phyloP scores from a whole-genome alignment of 1,140 invertebrate species.

The Drosophila littoralis region DNA sequence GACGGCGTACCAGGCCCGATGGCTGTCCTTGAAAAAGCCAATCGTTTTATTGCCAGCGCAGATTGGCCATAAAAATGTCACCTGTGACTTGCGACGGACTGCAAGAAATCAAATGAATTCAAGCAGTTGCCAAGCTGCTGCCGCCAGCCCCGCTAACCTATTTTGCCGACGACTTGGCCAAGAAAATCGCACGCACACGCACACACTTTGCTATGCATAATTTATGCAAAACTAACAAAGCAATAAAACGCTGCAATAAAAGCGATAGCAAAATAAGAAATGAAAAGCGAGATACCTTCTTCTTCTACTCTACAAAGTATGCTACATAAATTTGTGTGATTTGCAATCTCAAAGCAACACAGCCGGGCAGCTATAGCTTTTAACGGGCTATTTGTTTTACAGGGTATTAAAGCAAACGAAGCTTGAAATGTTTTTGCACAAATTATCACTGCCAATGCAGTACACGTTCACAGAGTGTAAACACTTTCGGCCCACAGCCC shows the following conservation, averaged over 20 bases:
- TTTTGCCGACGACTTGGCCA: neutral
- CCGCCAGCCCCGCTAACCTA: neutral
- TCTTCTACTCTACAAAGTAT: slow-evolving; percentile 1
- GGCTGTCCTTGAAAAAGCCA: slow-evolving; percentile 61
- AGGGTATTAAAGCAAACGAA: slow-evolving; percentile 19
- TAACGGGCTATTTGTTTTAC: neutral
- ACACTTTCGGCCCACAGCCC: neutral
- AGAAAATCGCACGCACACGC: slow-evolving; percentile 33
- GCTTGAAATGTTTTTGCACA: slow-evolving; percentile 14
- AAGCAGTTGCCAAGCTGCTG: slow-evolving; percentile 48
- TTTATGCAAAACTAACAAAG: slow-evolving; percentile 75
- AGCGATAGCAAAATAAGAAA: slow-evolving; percentile 20
- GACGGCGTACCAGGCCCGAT: slow-evolving; percentile 8
- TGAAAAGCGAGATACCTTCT: neutral
- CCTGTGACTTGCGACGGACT: slow-evolving; percentile 69
- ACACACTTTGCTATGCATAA: slow-evolving; percentile 65
- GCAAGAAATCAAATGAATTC: slow-evolving; percentile 79
- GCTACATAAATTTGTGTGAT: neutral
- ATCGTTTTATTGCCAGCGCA: slow-evolving; percentile 77
- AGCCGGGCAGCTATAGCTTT: too few relatives aligned
- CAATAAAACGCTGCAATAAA: slow-evolving; percentile 53
- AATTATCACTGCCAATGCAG: slow-evolving; percentile 21
- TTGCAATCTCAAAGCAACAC: neutral
- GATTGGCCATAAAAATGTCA: slow-evolving; percentile 81
- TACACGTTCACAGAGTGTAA: neutral